Evolutionary conservation across 2,113 vertebrate species (phyloP).

Genomic region (Eretmochelys imbricata): DNA sequence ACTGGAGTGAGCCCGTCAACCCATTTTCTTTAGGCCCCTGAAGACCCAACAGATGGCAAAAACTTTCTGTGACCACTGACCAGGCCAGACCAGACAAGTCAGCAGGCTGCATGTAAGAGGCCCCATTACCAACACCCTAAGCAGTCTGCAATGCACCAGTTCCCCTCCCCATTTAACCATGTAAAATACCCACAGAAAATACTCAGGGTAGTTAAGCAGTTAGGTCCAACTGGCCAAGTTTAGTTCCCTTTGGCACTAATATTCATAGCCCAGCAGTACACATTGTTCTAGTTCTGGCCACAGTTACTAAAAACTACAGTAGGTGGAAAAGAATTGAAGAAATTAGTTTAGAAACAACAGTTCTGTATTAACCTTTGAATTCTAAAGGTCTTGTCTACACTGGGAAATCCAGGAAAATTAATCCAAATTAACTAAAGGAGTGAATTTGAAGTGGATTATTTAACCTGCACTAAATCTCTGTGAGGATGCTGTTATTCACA

Average conservation of each 20-base stretch:
- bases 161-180: neutral
- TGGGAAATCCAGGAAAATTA: neutral
- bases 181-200: neutral
- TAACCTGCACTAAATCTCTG: neutral
- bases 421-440: neutral
- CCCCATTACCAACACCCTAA: neutral
- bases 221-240: neutral
- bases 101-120: neutral
- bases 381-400: neutral
- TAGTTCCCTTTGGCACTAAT: neutral
- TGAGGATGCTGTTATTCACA: neutral
- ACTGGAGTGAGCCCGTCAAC: neutral
- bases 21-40: neutral
- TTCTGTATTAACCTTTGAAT: neutral
- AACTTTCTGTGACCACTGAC: neutral
- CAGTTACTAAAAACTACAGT: neutral
- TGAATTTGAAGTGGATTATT: neutral
- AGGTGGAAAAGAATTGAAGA: neutral
- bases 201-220: neutral
- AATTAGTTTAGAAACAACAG: neutral
- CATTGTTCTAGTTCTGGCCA: neutral
- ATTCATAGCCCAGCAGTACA: neutral
- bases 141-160: neutral
- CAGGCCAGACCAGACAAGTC: neutral
- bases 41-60: neutral